Evolutionary conservation across 1,140 invertebrate genomes (phyloP).

Genomic region (Pachyrhynchus sulphureomaculatus): DNA sequence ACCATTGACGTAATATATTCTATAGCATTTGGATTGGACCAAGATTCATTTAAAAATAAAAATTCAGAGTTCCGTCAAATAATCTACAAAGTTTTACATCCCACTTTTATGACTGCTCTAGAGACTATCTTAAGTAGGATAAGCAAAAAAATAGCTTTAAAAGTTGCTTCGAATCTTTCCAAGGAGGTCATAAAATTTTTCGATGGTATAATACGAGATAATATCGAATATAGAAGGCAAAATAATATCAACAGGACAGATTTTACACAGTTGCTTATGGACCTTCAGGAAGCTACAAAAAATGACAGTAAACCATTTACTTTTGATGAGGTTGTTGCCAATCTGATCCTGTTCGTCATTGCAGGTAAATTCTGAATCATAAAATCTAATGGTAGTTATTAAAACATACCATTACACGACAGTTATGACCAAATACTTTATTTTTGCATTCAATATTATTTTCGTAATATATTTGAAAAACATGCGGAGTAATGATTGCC

Average conservation of each 20-base stretch:
- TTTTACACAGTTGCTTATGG: slow-evolving; percentile 58
- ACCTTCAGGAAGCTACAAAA: slow-evolving; percentile 38
- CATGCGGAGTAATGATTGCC: too few species aligned
- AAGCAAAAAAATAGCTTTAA: slow-evolving; percentile 3
- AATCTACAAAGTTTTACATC: slow-evolving; percentile 2
- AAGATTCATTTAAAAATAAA: too few species aligned
- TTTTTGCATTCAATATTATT: too few species aligned
- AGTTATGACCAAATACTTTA: too few species aligned
- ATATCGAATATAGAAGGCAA: slow-evolving; percentile 52
- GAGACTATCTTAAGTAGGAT: not conserved
- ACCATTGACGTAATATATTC: too few species aligned
- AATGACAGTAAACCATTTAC: not conserved
- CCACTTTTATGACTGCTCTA: not conserved
- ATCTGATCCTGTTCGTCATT: too few species aligned
- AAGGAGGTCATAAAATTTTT: slow-evolving; percentile 53
- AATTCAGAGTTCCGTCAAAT: too few species aligned
- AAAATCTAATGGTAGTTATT: too few species aligned
- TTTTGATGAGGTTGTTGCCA: slow-evolving; percentile 26
- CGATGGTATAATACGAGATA: slow-evolving; percentile 49
- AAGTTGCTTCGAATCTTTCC: not conserved
- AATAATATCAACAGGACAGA: too few species aligned
- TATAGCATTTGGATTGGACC: slow-evolving; percentile 64
- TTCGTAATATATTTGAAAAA: too few species aligned
- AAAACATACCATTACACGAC: too few species aligned
- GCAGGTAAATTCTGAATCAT: too few species aligned